phyloP scores from a whole-genome alignment of 2,888 invertebrate genomes.

The Drosophila greeni region DNA sequence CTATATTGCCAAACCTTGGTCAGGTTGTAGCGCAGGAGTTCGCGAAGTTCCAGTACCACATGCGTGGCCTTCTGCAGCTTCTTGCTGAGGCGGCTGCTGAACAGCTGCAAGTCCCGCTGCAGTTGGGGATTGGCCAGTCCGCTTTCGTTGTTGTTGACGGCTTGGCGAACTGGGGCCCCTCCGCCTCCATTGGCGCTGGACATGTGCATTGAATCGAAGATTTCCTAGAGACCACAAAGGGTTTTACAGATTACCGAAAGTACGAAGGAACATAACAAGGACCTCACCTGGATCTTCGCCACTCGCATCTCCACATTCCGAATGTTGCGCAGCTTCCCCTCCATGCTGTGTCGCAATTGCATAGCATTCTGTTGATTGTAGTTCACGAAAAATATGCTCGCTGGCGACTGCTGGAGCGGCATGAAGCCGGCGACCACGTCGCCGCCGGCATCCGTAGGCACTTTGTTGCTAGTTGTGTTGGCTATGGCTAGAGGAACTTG shows the following conservation, averaged over 20 bases:
- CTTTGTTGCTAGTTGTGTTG: conserved; percentile 66
- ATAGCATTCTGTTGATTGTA: conserved; percentile 74
- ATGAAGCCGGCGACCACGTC: conserved; percentile 37
- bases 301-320: conserved; percentile 77
- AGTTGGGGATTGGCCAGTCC: conserved; percentile 33
- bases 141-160: conserved; percentile 38
- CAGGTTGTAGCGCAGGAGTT: conserved; percentile 73
- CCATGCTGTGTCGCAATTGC: conserved; percentile 74
- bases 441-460: conserved; percentile 62
- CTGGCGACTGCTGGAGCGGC: conserved; percentile 56
- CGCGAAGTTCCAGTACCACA: conserved; percentile 71
- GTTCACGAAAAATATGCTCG: conserved; percentile 66
- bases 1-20: conserved; percentile 62
- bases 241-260: neutral
- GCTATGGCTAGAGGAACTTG: conserved; percentile 68
- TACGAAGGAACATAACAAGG: rapidly evolving
- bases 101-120: conserved; percentile 67
- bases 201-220: conserved; percentile 77
- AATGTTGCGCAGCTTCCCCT: conserved; percentile 72
- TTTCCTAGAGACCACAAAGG: conserved; percentile 65
- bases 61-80: conserved; percentile 75
- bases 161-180: conserved; percentile 30
- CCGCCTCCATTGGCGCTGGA: conserved; percentile 41
- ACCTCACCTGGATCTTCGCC: conserved; percentile 76
- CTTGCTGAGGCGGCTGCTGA: conserved; percentile 69